Percentiles rank a stretch among this genome's conserved stretches.
Evolutionary conservation across 2,888 invertebrate species (phyloP).

Genomic region (Oithona nana): DNA sequence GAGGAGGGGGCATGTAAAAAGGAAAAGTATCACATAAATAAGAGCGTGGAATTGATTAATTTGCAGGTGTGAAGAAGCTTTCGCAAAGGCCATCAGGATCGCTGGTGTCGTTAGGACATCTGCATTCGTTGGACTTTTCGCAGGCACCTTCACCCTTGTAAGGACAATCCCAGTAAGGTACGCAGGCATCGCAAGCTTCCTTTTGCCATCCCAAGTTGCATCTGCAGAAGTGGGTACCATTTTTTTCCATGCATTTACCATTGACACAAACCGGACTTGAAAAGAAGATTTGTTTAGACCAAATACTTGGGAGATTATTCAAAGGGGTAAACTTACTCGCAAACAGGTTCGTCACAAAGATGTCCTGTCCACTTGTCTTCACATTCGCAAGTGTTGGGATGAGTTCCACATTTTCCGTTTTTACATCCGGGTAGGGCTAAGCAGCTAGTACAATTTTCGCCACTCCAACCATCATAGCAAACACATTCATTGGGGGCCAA

Average conservation of each 20-base stretch:
- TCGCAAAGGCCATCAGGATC: neutral
- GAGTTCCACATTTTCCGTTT: neutral
- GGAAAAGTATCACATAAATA: too few relatives aligned
- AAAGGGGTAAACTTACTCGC: neutral
- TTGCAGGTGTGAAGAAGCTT: too few relatives aligned
- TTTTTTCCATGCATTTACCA: neutral
- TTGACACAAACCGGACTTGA: neutral
- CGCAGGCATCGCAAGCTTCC: neutral
- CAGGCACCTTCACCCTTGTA: neutral
- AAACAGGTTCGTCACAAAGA: neutral
- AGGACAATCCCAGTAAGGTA: neutral
- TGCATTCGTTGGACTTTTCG: neutral
- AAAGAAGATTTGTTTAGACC: neutral
- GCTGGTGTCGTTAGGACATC: neutral
- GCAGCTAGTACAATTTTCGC: neutral
- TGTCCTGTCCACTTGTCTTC: neutral
- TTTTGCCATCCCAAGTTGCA: neutral
- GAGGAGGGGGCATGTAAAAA: too few relatives aligned
- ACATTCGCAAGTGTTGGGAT: neutral
- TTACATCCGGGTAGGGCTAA: neutral
- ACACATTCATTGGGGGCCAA: neutral
- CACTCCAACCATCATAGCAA: neutral
- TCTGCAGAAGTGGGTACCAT: neutral
- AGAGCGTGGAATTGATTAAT: too few relatives aligned
- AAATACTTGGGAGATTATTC: neutral